Conservation (phyloP, 37 sponge, comb jelly and placozoan genomes). For the Diacarnus erythraeanus region DNA sequence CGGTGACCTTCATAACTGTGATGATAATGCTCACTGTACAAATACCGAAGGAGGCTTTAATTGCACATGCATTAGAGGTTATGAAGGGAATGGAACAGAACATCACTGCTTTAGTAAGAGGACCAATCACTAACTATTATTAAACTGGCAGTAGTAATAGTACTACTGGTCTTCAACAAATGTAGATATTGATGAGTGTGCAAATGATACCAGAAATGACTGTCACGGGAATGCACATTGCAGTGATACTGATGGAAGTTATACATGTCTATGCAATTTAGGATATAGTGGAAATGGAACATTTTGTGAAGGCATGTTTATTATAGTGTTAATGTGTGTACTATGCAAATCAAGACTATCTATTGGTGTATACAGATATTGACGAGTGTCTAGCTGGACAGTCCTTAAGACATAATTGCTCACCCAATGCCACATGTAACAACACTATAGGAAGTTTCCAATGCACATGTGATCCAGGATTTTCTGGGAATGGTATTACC, state of each 20-base stretch:
- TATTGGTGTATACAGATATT: neutral
- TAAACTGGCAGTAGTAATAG: too few species aligned
- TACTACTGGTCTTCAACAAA: too few species aligned
- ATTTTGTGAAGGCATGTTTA: conserved; percentile 13
- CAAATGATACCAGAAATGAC: neutral
- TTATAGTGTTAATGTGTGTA: neutral
- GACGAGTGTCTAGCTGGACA: conserved; percentile 23
- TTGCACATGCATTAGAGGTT: conserved; percentile 22
- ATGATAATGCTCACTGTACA: conserved; percentile 12
- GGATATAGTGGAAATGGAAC: conserved; percentile 23
- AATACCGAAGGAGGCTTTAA: conserved; percentile 18
- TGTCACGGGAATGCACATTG: conserved; percentile 31
- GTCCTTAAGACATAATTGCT: neutral
- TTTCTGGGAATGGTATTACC: conserved; percentile 18
- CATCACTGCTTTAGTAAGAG: neutral
- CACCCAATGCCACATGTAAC: conserved; percentile 7
- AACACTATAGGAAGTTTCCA: conserved; percentile 19
- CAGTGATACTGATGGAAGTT: conserved; percentile 19
- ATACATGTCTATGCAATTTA: conserved; percentile 10
- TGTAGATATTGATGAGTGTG: conserved; percentile 39
- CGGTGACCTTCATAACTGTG: conserved; percentile 17
- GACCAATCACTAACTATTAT: neutral
- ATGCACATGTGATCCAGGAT: conserved; percentile 28
- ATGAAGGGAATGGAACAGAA: neutral
- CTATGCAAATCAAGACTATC: neutral